phyloP scores from a whole-genome alignment of 2,113 vertebrate genomes.

The Ellobius talpinus region DNA sequence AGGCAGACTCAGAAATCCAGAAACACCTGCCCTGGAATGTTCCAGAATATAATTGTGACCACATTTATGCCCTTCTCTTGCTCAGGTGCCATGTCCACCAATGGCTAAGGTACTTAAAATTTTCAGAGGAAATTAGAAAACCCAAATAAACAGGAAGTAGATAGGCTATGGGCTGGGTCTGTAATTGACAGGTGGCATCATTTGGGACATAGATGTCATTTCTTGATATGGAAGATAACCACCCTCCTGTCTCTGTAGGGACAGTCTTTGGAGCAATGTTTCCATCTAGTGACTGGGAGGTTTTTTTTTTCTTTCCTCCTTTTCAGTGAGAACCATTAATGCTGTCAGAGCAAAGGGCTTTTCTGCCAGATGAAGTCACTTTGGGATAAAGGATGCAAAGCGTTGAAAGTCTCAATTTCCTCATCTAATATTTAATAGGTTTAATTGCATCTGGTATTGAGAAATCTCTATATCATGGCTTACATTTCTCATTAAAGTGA shows the following conservation, averaged over 20 bases:
- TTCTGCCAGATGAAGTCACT: slow-evolving; percentile 76
- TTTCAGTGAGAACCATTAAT: slow-evolving; percentile 60
- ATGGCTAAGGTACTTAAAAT: slow-evolving; percentile 11
- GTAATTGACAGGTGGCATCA: slow-evolving; percentile 1
- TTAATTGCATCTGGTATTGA: slow-evolving; percentile 75
- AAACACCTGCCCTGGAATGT: neutral
- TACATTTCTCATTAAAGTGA: slow-evolving; percentile 72
- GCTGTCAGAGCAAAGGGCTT: slow-evolving; percentile 71
- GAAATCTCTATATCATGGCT: slow-evolving; percentile 70
- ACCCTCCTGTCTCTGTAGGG: neutral
- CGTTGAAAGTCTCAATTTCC: slow-evolving; percentile 74
- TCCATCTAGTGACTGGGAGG: slow-evolving; percentile 9
- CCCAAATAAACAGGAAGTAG: slow-evolving; percentile 20
- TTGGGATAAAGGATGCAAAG: slow-evolving; percentile 76
- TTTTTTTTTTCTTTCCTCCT: slow-evolving; percentile 54
- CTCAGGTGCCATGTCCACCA: neutral
- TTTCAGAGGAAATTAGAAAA: slow-evolving; percentile 28
- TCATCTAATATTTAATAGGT: slow-evolving; percentile 80
- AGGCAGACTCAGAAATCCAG: slow-evolving; percentile 50
- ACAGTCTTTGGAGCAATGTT: neutral
- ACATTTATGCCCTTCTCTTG: slow-evolving; percentile 14
- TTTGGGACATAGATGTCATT: neutral
- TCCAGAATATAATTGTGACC: neutral
- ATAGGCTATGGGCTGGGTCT: neutral
- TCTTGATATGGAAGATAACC: neutral